Percentiles rank a stretch among this genome's conserved stretches.
phyloP scores from a whole-genome alignment of 2,113 vertebrate genomes.

The Callipepla californica region DNA sequence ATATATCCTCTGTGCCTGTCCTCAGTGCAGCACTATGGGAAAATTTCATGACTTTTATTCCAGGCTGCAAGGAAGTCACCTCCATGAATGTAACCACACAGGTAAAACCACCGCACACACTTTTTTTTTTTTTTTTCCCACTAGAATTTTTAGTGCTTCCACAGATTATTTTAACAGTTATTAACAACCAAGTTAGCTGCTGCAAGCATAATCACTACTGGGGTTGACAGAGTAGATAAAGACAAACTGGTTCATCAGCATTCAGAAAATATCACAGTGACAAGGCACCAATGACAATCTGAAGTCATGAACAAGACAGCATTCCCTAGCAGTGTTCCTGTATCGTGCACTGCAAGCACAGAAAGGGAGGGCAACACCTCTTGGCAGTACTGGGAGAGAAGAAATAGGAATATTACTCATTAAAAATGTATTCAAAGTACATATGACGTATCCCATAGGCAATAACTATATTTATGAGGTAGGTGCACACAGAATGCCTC shows the following conservation, averaged over 20 bases:
- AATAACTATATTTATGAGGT: neutral
- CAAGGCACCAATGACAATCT: neutral
- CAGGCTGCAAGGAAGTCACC: neutral
- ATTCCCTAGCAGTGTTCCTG: neutral
- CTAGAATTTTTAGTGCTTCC: neutral
- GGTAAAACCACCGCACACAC: neutral
- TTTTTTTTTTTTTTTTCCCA: neutral
- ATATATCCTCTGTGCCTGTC: neutral
- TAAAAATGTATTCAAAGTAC: neutral
- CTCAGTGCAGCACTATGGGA: neutral
- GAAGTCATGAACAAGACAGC: neutral
- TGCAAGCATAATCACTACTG: neutral
- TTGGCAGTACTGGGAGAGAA: neutral
- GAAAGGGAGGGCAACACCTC: neutral
- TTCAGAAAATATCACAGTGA: neutral
- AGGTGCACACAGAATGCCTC: rapidly evolving
- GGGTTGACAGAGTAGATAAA: neutral
- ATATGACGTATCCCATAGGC: neutral
- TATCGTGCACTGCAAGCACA: neutral
- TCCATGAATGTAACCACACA: neutral
- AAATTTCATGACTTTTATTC: neutral
- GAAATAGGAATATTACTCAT: neutral
- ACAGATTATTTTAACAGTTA: neutral
- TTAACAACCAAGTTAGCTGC: neutral
- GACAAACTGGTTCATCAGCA: neutral